These are phyloP conservation scores for Nestor notabilis DNA, from an alignment of 2,113 vertebrate species.

Conservation along the genomic window DNA sequence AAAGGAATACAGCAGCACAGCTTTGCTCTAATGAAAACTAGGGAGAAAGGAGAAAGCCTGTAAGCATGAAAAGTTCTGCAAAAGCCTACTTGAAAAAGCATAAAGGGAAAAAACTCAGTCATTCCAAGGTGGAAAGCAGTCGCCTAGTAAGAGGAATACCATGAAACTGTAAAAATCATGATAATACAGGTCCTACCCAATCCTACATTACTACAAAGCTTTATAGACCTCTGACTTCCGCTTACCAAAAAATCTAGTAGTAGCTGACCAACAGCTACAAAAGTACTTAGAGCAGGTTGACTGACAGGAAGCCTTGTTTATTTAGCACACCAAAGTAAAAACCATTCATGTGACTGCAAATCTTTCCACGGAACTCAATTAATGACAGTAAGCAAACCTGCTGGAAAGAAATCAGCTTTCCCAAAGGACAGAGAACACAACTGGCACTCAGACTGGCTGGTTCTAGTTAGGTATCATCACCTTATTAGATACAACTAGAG, in stretches of 20 bases:
- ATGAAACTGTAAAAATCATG: not conserved
- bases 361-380: not conserved
- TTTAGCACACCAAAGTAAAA: not conserved
- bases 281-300: not conserved
- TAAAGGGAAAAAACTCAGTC: not conserved
- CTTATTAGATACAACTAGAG: not conserved
- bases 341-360: not conserved
- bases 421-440: not conserved
- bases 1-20: not conserved
- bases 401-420: not conserved
- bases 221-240: not conserved
- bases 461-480: not conserved
- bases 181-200: not conserved
- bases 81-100: not conserved
- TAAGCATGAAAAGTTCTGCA: not conserved
- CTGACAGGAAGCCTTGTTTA: not conserved
- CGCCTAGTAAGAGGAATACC: not conserved
- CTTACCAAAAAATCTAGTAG: not conserved
- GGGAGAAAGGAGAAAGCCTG: not conserved
- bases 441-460: not conserved
- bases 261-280: not conserved
- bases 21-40: not conserved
- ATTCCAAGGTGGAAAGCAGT: not conserved
- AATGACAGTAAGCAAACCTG: not conserved
- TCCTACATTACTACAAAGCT: not conserved